A percentile compares a stretch with the other conserved stretches of the same genome.
phyloP scores from a whole-genome alignment of 2,797 vertebrate genomes.

The Naso thynnoides region DNA sequence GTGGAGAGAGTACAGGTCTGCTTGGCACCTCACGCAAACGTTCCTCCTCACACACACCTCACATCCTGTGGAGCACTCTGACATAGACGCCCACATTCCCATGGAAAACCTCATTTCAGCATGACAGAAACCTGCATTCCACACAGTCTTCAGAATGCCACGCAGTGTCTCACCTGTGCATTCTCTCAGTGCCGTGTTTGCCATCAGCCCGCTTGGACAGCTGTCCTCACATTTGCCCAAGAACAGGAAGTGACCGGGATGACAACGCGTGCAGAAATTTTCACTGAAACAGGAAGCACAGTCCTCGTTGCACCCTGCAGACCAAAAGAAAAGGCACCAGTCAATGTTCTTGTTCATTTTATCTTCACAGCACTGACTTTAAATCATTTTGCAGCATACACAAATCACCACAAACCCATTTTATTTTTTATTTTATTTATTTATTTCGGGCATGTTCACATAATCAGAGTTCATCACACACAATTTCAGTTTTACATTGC shows the following conservation, averaged over 20 bases:
- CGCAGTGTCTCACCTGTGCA: conserved; percentile 64
- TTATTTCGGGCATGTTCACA: too few species aligned
- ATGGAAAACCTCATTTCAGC: background rate
- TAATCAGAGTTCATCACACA: too few species aligned
- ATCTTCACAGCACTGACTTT: background rate
- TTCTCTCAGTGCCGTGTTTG: conserved; percentile 58
- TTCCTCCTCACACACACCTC: conserved; percentile 90
- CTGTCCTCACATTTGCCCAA: conserved; percentile 70
- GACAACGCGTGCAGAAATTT: conserved; percentile 77
- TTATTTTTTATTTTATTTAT: too few species aligned
- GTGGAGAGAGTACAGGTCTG: conserved; percentile 87
- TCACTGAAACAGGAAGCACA: conserved; percentile 75
- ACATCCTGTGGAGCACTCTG: conserved; percentile 92
- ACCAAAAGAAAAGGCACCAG: background rate
- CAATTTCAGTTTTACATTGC: too few species aligned
- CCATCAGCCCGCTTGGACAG: conserved; percentile 66
- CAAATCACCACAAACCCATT: too few species aligned
- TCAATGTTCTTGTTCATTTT: background rate
- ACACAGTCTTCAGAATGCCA: background rate
- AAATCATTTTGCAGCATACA: background rate
- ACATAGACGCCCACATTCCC: conserved; percentile 46
- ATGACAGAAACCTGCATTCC: too few species aligned
- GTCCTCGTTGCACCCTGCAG: conserved; percentile 73
- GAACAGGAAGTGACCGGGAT: conserved; percentile 65
- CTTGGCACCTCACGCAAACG: conserved; percentile 90